These are phyloP conservation scores for Escarpia spicata DNA, from an alignment of 2,888 invertebrate species.

Conservation along the genomic window DNA sequence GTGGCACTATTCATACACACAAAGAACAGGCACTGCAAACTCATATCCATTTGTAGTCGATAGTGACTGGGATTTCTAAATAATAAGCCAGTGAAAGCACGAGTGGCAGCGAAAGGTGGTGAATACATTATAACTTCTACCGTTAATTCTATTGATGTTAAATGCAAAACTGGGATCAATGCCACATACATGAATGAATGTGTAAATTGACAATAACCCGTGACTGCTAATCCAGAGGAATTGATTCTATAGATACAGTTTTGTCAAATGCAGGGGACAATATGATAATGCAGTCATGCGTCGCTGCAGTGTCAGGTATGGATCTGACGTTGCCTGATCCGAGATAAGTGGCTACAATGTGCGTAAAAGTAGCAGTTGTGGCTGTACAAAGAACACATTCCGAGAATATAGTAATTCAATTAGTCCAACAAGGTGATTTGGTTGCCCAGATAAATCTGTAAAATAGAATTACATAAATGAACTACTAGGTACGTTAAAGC, in stretches of 20 bases:
- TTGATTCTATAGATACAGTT: background rate
- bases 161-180: background rate
- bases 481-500: too few relatives aligned
- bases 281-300: background rate
- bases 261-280: background rate
- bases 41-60: background rate
- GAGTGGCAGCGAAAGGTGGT: background rate
- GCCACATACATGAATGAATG: background rate
- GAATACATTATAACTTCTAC: background rate
- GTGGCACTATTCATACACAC: background rate
- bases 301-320: background rate
- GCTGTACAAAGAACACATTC: background rate
- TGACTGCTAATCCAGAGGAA: background rate
- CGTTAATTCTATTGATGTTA: background rate
- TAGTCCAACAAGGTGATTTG: background rate
- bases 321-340: background rate
- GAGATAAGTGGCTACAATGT: constrained; percentile 4
- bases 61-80: background rate
- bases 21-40: background rate
- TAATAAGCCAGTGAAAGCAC: background rate
- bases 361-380: background rate
- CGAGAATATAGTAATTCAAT: background rate
- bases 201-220: background rate
- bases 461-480: background rate
- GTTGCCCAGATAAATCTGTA: background rate